Base-by-base conservation (phyloP, 2,888 invertebrate genomes). In the Lasius fuliginosus region DNA sequence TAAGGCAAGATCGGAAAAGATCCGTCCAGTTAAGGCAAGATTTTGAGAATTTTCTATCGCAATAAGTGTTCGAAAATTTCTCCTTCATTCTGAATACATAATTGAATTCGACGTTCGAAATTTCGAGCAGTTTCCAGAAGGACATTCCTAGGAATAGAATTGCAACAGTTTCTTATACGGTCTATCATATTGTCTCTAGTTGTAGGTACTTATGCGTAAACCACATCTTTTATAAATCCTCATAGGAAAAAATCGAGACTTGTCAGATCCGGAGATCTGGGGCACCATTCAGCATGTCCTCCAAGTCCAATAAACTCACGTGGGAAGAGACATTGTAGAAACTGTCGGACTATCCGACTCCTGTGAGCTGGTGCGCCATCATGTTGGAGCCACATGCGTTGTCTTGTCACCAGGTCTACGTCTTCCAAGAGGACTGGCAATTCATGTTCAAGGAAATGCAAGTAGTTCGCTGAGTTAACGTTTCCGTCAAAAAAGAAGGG, bases 381-480 rank as follows among this genome's bases (percentile, higher is more conserved):
- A 40, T 40, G 8, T 40, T 40, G 8, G 40, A 8, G 6, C 40
- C 6, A 40, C 40, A 40, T 6, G 40, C 40, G 1, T 40, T 40
- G 6, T 40, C 8, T 8, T 40, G 40, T 40, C 40, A 40, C 40
- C 1, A 40, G 8, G 40, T 40, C 40, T 40, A 40, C 8, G 40
- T 40, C 40, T 6, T 40, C 40, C 40, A 40, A 6, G 40, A 40
- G 30, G 8, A 40, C 8, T 40, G 40, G 53, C 53, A 53, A 53
- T 53, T 53, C 18, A 53, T 53, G 53, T 53, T n/a, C 53, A 53
- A 53, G 18, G 40, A 27, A 58, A 58, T 58, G 58, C 58, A 58
- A 58, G 23, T 58, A 58, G 58, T 58, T 58, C 3, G 58, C 58
- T 58, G 58, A 58, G 27, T 58, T 58, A 58, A 58, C 40, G 58